A percentile compares a stretch with the other conserved stretches of the same genome.
phyloP scores from a whole-genome alignment of 2,113 vertebrate species.

The Isurus oxyrinchus region DNA sequence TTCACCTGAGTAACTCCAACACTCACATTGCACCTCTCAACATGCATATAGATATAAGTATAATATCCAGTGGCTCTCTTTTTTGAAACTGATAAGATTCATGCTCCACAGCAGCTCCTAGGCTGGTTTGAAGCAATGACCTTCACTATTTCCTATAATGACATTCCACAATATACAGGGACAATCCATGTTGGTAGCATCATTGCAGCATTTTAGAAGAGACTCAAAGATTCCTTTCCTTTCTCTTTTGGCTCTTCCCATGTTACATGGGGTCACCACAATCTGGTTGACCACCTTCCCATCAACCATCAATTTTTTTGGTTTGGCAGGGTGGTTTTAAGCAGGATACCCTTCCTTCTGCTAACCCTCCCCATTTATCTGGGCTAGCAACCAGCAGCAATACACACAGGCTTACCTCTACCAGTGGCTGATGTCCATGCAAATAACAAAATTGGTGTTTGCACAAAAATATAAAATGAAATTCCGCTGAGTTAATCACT shows the following conservation, averaged over 20 bases:
- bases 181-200: not conserved
- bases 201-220: not conserved
- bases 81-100: too few relatives aligned
- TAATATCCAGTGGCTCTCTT: too few relatives aligned
- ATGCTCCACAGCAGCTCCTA: not conserved
- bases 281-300: too few relatives aligned
- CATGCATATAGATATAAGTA: too few relatives aligned
- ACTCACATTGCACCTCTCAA: not conserved
- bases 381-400: too few relatives aligned
- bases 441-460: not conserved
- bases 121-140: not conserved
- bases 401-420: too few relatives aligned
- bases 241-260: too few relatives aligned
- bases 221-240: not conserved
- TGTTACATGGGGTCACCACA: too few relatives aligned
- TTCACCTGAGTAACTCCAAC: not conserved
- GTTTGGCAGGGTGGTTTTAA: too few relatives aligned
- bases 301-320: too few relatives aligned
- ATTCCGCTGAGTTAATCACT: not conserved
- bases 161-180: not conserved
- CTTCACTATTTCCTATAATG: not conserved
- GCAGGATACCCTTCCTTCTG: too few relatives aligned
- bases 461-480: not conserved
- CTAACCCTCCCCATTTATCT: too few relatives aligned
- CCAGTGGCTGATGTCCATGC: not conserved